Evolutionary conservation across 23 tunicate species (phyloP), one percentile per base, ranked within the genome.

Genomic region (Trididemnum miniatum): DNA sequence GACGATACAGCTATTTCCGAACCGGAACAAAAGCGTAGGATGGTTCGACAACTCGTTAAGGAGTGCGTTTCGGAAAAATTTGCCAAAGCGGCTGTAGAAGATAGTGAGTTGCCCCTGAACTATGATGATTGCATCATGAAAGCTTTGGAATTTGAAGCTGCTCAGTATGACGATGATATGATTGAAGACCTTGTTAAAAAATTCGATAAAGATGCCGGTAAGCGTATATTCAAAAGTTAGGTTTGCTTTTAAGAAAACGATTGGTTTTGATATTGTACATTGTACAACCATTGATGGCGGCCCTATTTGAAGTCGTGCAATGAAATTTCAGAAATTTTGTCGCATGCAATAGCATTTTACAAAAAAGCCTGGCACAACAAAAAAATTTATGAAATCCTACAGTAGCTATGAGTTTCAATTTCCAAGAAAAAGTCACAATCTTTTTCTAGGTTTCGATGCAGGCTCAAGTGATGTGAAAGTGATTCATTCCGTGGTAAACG

Each of bases 51-150:
- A 34, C 52, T 88, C 9, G 82, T 82, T 15, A 62, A 65, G 18
- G 93, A 80, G 28, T 83, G 57, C 20, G 33, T 78, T 7, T 37
- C 87, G 0, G 87, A 73, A 34, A 25, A 40, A 1, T 51, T 89
- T 22, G 88, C 88, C 0, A 89, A 89, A 72, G 95, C 95, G 38
- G 85, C 85, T 0, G 95, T 84, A 0, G 85, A 83, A 40, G 29
- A 32, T 34, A 27, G 71, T 35, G 80, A 39, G 38, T 31, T 39
- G 18, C 52, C 60, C 30, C 50, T 78, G 26, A 87, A 89, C 62
- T 66, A 83, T 40, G 88, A 83, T 39, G 77, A 84, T n/a, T 72
- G 88, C 69, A 63, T 29, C 35, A 35, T 78, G 28, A 73, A 86
- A 83, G 39, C 65, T 35, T 66, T 89, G 75, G 82, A 78, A 2